phyloP scores from a whole-genome alignment of 2,113 vertebrate species.

The Solea solea region DNA sequence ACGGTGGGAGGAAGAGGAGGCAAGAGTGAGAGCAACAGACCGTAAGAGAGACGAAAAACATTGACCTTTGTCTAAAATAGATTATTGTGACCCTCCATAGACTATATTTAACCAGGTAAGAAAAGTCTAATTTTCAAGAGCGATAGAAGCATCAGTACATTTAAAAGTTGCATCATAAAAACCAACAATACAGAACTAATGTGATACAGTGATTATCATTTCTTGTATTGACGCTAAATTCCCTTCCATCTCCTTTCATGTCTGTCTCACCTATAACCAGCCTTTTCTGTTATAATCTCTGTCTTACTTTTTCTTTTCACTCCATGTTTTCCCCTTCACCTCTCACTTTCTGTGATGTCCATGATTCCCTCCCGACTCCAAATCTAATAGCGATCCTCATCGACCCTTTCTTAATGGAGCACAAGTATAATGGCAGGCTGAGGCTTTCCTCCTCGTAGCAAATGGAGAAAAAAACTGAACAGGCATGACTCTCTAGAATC shows the following conservation, averaged over 20 bases:
- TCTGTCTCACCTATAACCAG: not conserved
- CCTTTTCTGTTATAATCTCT: constrained; percentile 21
- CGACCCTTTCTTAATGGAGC: constrained; percentile 39
- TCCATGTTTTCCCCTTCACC: constrained; percentile 1
- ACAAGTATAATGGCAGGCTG: constrained; percentile 31
- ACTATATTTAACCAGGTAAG: too few species aligned
- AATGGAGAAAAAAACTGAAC: not conserved
- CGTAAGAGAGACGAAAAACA: not conserved
- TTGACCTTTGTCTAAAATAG: not conserved
- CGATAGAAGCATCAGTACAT: too few species aligned
- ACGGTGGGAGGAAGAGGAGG: constrained; percentile 21
- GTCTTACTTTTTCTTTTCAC: constrained; percentile 2
- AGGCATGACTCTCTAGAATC: not conserved
- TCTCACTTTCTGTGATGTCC: constrained; percentile 10
- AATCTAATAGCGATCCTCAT: constrained; percentile 47
- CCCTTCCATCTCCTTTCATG: constrained; percentile 1
- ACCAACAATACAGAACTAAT: too few species aligned
- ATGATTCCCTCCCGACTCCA: constrained; percentile 34
- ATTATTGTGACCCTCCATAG: not conserved
- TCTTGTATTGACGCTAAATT: constrained; percentile 19
- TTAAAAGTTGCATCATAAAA: too few species aligned
- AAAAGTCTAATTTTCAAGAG: too few species aligned
- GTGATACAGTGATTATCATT: too few species aligned
- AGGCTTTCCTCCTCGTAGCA: constrained; percentile 14
- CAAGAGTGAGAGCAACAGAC: not conserved